Percentiles rank a stretch among this genome's conserved stretches.
Evolutionary conservation across 2,113 vertebrate species (phyloP).

Genomic region (Brachypteracias leptosomus): DNA sequence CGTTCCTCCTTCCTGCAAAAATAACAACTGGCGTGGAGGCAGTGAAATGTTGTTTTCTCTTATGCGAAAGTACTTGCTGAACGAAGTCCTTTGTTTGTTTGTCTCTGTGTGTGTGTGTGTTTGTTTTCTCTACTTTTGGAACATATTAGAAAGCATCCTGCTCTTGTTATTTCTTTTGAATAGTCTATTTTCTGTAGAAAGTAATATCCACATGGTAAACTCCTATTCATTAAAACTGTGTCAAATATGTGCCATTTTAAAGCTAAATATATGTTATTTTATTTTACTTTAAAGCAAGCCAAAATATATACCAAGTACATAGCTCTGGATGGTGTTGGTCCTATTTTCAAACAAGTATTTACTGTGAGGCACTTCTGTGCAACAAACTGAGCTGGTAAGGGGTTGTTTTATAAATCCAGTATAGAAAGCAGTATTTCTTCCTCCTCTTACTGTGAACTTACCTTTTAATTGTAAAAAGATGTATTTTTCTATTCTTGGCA

Average conservation of each 20-base stretch:
- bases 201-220: slow-evolving; percentile 55
- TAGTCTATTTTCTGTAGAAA: slow-evolving; percentile 62
- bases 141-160: slow-evolving; percentile 58
- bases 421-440: neutral
- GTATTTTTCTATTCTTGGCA: neutral
- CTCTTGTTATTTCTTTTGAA: slow-evolving; percentile 59
- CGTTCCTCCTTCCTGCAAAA: neutral
- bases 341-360: slow-evolving; percentile 4
- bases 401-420: neutral
- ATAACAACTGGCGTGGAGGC: neutral
- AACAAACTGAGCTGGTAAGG: neutral
- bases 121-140: slow-evolving; percentile 54
- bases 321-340: slow-evolving; percentile 13
- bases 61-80: neutral
- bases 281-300: slow-evolving; percentile 45
- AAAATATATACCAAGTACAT: slow-evolving; percentile 37
- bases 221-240: slow-evolving; percentile 37
- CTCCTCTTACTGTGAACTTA: neutral
- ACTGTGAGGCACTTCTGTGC: neutral
- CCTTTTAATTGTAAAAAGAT: neutral
- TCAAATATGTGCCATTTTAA: slow-evolving; percentile 60
- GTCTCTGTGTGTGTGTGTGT: neutral
- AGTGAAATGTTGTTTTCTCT: neutral
- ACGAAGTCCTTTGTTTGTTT: neutral
- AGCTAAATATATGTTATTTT: slow-evolving; percentile 53